Base-by-base conservation (phyloP, 2,797 vertebrate species). In the Mormyrops attenuatus region DNA sequence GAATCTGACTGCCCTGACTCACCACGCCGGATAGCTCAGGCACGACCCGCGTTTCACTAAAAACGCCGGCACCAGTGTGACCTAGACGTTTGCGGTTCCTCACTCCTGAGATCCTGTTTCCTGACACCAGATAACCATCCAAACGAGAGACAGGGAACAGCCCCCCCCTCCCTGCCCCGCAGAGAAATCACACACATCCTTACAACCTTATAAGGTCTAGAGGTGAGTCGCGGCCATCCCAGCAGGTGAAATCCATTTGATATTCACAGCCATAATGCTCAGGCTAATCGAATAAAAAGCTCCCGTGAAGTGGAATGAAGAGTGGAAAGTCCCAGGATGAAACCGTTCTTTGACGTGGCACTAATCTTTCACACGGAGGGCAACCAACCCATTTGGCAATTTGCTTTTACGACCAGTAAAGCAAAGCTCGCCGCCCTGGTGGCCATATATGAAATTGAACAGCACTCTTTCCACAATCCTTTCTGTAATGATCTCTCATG, bases 241-340 rank as follows among this genome's bases (percentile, higher is more conserved):
- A 84, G 88, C n/a, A 41, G 38, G 88, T 91, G 85, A 38, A 85
- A 91, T 92, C 91, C 90, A 90, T 90, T 26, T 88, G 93, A 92
- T 89, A 90, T 92, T 94, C 93, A 92, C 92, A 93, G 92, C 82
- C 55, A 92, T 90, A 91, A 89, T 92, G 92, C 90, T 87, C 90
- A 89, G 89, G 90, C 90, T 94, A 93, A 95, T 95, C 93, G 92
- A 92, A 94, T 94, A 93, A 94, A 92, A 92, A 93, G 92, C 92
- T 90, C 90, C 92, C 89, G 88, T 90, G 88, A 94, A 91, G 93
- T 92, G 92, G 92, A 93, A 92, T 93, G 92, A 93, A 89, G 53
- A 57, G 17, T n/a, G 53, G 30, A 38, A 53, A 80, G 73, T 80
- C 73, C 73, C 41, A 30, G 22, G 47, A 85, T 80, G 73, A 80